Conservation (phyloP, 2,113 vertebrate genomes). For the Pithys albifrons region DNA sequence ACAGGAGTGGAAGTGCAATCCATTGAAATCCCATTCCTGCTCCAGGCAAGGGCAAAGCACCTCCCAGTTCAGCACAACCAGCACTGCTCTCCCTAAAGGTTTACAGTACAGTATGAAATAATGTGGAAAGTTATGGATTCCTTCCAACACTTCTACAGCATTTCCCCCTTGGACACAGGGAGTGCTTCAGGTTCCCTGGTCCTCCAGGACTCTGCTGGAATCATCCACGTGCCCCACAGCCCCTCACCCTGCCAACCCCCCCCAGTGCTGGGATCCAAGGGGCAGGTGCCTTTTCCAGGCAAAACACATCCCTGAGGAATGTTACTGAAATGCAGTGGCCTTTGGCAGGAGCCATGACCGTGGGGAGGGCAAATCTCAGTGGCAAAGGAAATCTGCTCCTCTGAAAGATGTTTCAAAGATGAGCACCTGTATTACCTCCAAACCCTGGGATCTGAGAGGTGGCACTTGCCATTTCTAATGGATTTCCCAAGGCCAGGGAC, state of each 20-base stretch:
- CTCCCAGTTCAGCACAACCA: background rate
- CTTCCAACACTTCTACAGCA: accelerated
- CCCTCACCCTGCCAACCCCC: background rate
- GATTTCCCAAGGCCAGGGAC: background rate
- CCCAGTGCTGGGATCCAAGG: background rate
- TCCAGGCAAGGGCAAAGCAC: background rate
- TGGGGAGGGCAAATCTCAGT: background rate
- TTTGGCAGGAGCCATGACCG: accelerated
- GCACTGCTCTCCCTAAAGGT: background rate
- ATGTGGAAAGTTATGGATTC: background rate
- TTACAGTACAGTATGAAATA: background rate
- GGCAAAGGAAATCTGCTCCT: background rate
- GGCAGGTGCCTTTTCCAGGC: background rate
- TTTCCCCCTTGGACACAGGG: background rate
- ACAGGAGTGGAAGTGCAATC: accelerated
- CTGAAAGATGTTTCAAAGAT: accelerated
- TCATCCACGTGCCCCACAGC: accelerated
- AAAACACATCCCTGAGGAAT: background rate
- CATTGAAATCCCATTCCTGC: background rate
- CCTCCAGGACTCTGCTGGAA: background rate
- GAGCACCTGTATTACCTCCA: accelerated
- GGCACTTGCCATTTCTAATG: background rate
- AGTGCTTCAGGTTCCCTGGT: background rate
- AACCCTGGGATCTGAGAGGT: accelerated
- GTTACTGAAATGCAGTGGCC: accelerated